These are phyloP conservation scores for Nasonia oneida DNA, from an alignment of 2,888 invertebrate species.

Conservation along the genomic window DNA sequence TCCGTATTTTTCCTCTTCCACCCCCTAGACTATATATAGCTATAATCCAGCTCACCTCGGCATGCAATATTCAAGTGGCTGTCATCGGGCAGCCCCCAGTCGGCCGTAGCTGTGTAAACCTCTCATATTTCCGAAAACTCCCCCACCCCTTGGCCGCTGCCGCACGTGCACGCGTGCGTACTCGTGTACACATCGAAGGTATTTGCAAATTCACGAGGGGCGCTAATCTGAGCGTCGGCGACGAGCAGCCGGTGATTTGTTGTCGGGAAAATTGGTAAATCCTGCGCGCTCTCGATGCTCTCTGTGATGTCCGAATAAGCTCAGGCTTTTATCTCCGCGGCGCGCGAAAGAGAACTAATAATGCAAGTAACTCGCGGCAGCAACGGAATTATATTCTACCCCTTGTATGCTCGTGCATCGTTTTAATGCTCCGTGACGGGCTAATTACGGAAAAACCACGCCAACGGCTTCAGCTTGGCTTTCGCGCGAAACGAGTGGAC, in stretches of 20 bases:
- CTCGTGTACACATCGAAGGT: slow-evolving; percentile 1
- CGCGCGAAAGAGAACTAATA: slow-evolving; percentile 35
- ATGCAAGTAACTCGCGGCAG: slow-evolving; percentile 34
- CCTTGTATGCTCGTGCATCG: not conserved
- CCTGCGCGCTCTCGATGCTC: slow-evolving; percentile 6
- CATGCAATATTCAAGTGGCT: slow-evolving; percentile 6
- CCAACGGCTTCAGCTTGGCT: slow-evolving; percentile 7
- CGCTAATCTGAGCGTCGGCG: not conserved
- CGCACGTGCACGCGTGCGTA: too few species aligned
- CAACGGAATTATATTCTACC: not conserved
- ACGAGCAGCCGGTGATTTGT: slow-evolving; percentile 15
- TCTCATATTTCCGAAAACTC: not conserved
- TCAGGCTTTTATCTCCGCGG: slow-evolving; percentile 7
- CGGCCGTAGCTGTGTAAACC: not conserved
- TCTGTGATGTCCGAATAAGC: slow-evolving; percentile 34
- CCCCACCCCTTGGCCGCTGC: not conserved
- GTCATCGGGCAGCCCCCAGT: not conserved
- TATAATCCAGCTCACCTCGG: not conserved
- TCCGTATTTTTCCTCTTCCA: not conserved
- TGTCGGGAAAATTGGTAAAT: slow-evolving; percentile 48
- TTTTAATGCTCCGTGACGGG: slow-evolving; percentile 34
- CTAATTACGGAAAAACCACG: slow-evolving; percentile 50
- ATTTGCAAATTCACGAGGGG: slow-evolving; percentile 33
- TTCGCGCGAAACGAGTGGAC: slow-evolving; percentile 11
- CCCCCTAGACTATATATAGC: not conserved